A percentile compares a stretch with the other conserved stretches of the same genome.
Evolutionary conservation across 1,140 invertebrate species (phyloP).

Genomic region (Tribolium madens): DNA sequence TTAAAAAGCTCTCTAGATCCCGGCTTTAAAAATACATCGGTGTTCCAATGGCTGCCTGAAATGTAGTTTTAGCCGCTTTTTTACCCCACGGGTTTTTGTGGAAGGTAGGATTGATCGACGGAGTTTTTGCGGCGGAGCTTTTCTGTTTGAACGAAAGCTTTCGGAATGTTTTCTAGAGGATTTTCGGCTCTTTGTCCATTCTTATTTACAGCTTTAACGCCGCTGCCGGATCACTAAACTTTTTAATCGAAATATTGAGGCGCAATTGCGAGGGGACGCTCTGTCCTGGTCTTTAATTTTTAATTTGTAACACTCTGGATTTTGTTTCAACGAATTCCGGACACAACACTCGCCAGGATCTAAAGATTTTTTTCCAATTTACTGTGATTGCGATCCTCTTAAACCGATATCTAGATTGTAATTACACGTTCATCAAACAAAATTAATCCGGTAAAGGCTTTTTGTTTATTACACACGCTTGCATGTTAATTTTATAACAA

Average conservation of each 20-base stretch:
- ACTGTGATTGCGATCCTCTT: conserved; percentile 23
- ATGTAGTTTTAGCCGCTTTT: conserved; percentile 61
- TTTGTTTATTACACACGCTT: not conserved
- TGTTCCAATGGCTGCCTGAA: conserved; percentile 64
- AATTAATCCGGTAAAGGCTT: conserved; percentile 6
- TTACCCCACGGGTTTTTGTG: conserved; percentile 56
- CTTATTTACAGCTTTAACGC: conserved; percentile 61
- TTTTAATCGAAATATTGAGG: conserved; percentile 40
- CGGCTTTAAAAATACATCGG: conserved; percentile 65
- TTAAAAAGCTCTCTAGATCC: conserved; percentile 57
- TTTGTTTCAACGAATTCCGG: conserved; percentile 37
- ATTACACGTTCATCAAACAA: conserved; percentile 26
- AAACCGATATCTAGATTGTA: conserved; percentile 22
- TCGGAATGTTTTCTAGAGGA: conserved; percentile 61
- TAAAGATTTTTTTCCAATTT: conserved; percentile 39
- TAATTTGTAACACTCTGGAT: conserved; percentile 36
- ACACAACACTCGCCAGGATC: conserved; percentile 30
- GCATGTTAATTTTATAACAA: not conserved
- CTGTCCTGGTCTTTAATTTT: conserved; percentile 34
- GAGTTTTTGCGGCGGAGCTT: conserved; percentile 59
- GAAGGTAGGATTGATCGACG: conserved; percentile 60
- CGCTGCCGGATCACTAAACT: conserved; percentile 46
- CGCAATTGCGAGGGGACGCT: conserved; percentile 24
- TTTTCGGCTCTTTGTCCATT: conserved; percentile 61
- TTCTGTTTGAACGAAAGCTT: conserved; percentile 61